These are phyloP conservation scores for Chondrilla cf. caribensis DNA, from an alignment of 37 sponge, comb jelly and placozoan species.

Conservation along the genomic window DNA sequence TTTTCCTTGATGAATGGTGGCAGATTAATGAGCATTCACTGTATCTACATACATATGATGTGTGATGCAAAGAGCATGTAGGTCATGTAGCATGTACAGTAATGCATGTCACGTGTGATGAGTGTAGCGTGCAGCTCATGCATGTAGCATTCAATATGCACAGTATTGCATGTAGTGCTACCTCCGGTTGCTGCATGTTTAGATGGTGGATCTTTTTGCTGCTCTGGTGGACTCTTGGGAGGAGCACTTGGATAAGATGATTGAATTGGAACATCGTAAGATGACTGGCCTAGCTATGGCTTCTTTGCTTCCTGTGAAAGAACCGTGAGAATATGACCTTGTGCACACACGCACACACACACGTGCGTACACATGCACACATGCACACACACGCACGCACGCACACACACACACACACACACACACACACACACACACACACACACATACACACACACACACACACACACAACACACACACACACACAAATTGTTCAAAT, in stretches of 20 bases:
- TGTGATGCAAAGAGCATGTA: no score
- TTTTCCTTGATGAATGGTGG: no score
- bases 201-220: slow-evolving; percentile 51
- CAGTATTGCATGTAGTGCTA: no score
- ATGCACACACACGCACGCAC: not conserved
- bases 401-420: not conserved
- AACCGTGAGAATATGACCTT: slow-evolving; percentile 43
- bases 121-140: no score
- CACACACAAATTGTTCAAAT: not conserved
- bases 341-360: not conserved
- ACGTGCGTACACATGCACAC: not conserved
- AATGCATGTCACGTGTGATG: no score
- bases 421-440: slow-evolving; percentile 8
- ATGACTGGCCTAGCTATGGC: slow-evolving; percentile 76
- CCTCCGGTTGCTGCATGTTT: no score
- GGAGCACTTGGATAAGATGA: slow-evolving; percentile 51
- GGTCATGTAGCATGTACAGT: no score
- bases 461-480: not conserved
- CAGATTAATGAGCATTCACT: no score
- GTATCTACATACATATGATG: no score
- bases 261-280: slow-evolving; percentile 48
- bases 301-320: slow-evolving; percentile 54
- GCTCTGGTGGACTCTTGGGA: slow-evolving; percentile 49
- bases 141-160: no score
- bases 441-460: not conserved